phyloP scores from a whole-genome alignment of 2,113 vertebrate genomes.

The Eublepharis macularius region DNA sequence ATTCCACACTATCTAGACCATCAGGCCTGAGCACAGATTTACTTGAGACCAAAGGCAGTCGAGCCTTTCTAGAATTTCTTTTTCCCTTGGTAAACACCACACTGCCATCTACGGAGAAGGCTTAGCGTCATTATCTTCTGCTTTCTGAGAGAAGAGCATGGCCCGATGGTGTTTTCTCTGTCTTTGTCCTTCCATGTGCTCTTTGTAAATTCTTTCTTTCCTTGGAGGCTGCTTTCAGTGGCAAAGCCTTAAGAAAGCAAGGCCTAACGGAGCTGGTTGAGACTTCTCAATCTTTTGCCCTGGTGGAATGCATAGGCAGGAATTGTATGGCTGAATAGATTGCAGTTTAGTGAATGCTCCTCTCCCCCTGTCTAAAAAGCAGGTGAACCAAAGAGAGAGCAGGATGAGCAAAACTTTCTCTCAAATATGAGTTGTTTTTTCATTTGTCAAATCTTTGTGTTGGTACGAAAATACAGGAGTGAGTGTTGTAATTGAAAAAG shows the following conservation, averaged over 20 bases:
- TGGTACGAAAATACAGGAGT: neutral
- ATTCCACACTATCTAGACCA: constrained; percentile 39
- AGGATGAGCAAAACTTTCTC: neutral
- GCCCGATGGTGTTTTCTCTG: constrained; percentile 40
- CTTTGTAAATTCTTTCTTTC: constrained; percentile 41
- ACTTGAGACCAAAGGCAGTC: constrained; percentile 54
- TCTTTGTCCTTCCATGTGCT: constrained; percentile 46
- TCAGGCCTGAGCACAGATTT: constrained; percentile 49
- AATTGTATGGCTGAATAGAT: neutral
- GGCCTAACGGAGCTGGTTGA: neutral
- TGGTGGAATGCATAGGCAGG: constrained; percentile 15
- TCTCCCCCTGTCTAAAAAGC: neutral
- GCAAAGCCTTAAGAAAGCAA: neutral
- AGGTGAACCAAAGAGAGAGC: neutral
- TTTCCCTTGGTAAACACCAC: constrained; percentile 55
- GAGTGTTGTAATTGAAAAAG: neutral
- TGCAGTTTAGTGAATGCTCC: neutral
- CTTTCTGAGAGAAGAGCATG: constrained; percentile 45
- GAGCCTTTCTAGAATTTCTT: constrained; percentile 54
- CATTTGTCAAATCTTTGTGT: neutral
- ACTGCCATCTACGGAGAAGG: constrained; percentile 75
- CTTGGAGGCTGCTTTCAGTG: constrained; percentile 25
- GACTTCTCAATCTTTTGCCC: neutral
- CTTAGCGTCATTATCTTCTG: constrained; percentile 37
- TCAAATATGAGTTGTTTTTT: neutral